Conservation (phyloP, 2,888 invertebrate species). For the Vannuccia rotundouncinata region DNA sequence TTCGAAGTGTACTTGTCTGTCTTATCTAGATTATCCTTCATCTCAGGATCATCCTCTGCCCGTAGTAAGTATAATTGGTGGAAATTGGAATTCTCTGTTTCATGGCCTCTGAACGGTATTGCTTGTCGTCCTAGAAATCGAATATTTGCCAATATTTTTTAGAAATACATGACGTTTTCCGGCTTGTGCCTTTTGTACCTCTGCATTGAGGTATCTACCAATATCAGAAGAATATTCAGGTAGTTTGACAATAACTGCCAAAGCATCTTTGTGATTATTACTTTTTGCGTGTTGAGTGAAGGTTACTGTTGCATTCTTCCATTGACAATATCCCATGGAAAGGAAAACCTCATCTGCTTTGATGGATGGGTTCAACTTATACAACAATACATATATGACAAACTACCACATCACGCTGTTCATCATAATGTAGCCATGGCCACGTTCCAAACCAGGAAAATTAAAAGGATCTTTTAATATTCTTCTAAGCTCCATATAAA, state of each 20-base stretch:
- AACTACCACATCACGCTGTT: neutral
- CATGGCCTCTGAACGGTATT: too few relatives aligned
- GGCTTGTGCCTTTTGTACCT: neutral
- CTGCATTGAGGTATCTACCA: neutral
- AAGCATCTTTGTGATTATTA: neutral
- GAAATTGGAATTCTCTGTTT: too few relatives aligned
- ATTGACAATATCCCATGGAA: constrained; percentile 2
- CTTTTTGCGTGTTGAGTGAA: neutral
- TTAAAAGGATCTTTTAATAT: neutral
- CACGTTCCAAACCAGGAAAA: constrained; percentile 1
- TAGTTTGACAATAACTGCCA: constrained; percentile 2
- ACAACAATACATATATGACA: neutral
- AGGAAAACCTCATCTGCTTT: neutral
- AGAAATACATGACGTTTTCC: too few relatives aligned
- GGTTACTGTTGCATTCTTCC: neutral
- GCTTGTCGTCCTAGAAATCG: too few relatives aligned
- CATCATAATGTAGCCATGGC: constrained; percentile 9
- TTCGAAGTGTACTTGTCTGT: too few relatives aligned
- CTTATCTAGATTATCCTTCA: too few relatives aligned
- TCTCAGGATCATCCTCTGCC: too few relatives aligned
- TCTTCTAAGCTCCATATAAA: too few relatives aligned
- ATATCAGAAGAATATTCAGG: neutral
- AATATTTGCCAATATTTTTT: too few relatives aligned
- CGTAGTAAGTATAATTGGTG: too few relatives aligned
- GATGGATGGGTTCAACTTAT: neutral